These are phyloP conservation scores for Pachyseris speciosa DNA, from an alignment of 64 coral and sea anemone genomes.

Conservation along the genomic window DNA sequence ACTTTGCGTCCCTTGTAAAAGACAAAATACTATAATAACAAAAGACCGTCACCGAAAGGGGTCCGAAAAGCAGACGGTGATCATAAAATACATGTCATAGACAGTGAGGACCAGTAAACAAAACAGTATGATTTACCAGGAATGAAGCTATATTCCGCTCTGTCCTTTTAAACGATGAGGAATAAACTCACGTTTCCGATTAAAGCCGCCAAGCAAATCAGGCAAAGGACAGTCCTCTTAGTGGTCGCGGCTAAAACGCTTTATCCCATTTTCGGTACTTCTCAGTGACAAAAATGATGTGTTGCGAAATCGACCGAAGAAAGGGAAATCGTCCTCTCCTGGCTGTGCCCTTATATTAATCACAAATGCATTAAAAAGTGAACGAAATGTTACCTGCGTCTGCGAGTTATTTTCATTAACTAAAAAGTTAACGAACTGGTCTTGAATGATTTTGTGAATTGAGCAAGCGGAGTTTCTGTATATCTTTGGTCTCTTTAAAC, in stretches of 20 bases:
- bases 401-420: no score
- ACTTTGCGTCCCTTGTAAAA: constrained; percentile 42
- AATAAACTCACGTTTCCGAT: constrained; percentile 66
- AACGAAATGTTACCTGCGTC: no score
- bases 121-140: constrained; percentile 70
- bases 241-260: background rate
- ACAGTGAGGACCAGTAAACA: constrained; percentile 34
- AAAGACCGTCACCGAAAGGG: constrained; percentile 38
- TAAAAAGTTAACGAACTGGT: background rate
- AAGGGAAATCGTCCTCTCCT: no score
- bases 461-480: no score
- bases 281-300: no score
- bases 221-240: background rate
- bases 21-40: constrained; percentile 64
- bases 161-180: constrained; percentile 47
- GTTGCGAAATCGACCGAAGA: no score
- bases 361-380: no score
- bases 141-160: constrained; percentile 45
- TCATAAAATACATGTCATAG: constrained; percentile 75
- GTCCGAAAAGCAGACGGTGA: constrained; percentile 61
- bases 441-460: no score
- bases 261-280: background rate
- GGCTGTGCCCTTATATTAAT: no score
- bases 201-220: constrained; percentile 33
- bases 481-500: no score